These are phyloP conservation scores for Homarus americanus DNA, from an alignment of 1,140 invertebrate genomes.

Conservation along the genomic window DNA sequence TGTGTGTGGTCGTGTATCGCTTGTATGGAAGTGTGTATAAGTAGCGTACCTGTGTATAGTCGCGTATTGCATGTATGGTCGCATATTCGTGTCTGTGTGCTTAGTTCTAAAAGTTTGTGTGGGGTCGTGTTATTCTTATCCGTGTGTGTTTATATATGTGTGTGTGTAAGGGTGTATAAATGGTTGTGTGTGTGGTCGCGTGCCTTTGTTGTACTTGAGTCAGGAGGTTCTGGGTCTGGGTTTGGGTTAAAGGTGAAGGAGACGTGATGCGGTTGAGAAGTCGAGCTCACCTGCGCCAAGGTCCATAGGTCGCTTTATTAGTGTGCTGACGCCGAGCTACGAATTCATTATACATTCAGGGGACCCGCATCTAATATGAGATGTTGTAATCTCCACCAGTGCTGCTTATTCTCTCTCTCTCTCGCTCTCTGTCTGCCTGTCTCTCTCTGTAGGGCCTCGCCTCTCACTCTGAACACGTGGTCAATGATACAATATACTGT, in stretches of 20 bases:
- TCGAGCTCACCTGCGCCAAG: constrained; percentile 7
- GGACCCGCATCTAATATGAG: constrained; percentile 50
- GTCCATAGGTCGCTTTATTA: constrained; percentile 58
- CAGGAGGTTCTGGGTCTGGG: not conserved
- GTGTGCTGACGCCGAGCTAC: constrained; percentile 35
- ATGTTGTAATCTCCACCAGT: constrained; percentile 36
- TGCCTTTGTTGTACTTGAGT: too few relatives aligned
- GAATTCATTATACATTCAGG: constrained; percentile 62
- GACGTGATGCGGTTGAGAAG: constrained; percentile 1
- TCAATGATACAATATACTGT: not conserved
- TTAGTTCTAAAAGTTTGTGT: too few relatives aligned
- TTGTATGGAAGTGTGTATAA: too few relatives aligned
- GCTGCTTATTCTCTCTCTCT: constrained; percentile 46
- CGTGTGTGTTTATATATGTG: too few relatives aligned
- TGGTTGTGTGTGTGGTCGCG: too few relatives aligned
- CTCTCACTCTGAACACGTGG: constrained; percentile 13
- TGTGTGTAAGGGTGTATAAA: too few relatives aligned
- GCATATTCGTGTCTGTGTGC: too few relatives aligned
- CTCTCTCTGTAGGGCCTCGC: not conserved
- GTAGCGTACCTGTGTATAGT: too few relatives aligned
- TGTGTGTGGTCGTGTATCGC: not conserved
- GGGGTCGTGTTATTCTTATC: too few relatives aligned
- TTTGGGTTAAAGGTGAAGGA: not conserved
- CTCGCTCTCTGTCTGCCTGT: too few relatives aligned
- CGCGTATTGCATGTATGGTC: too few relatives aligned